Percentiles rank a stretch among this genome's conserved stretches.
Evolutionary conservation across 35 echinoderm and acorn worm genomes (phyloP).

Genomic region (Strongylocentrotus purpuratus): DNA sequence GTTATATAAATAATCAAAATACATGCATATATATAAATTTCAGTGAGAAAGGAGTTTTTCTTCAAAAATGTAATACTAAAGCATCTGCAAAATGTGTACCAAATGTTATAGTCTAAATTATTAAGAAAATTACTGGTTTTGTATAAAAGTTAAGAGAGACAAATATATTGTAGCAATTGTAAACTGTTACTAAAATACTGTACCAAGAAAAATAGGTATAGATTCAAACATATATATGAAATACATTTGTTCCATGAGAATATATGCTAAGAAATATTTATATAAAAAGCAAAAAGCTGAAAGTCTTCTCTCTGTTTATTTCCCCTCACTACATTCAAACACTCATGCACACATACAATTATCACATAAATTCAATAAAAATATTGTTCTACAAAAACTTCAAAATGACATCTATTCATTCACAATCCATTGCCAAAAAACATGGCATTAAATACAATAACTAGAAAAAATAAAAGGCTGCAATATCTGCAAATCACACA

Average conservation of each 20-base stretch:
- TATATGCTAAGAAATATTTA: conserved; percentile 40
- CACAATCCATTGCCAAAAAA: neutral
- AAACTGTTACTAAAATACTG: conserved; percentile 51
- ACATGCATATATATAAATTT: conserved; percentile 58
- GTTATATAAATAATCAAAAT: conserved; percentile 54
- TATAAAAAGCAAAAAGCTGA: conserved; percentile 52
- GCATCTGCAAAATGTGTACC: conserved; percentile 56
- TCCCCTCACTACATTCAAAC: conserved; percentile 30
- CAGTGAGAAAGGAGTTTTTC: conserved; percentile 53
- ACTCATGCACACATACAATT: conserved; percentile 51
- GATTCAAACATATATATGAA: conserved; percentile 57
- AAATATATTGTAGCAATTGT: conserved; percentile 51
- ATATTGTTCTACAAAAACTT: conserved; percentile 39
- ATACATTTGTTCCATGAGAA: conserved; percentile 51
- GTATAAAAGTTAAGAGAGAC: conserved; percentile 56
- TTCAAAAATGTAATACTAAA: conserved; percentile 57
- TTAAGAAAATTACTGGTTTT: conserved; percentile 51
- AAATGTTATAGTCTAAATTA: conserved; percentile 51
- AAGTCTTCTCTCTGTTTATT: conserved; percentile 2
- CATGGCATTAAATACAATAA: conserved; percentile 21
- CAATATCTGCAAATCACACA: conserved; percentile 11
- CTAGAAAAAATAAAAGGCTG: conserved; percentile 18
- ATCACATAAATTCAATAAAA: conserved; percentile 38
- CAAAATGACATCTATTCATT: conserved; percentile 47
- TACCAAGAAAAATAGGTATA: conserved; percentile 58